Evolutionary conservation across 2,797 vertebrate genomes (phyloP), one percentile per base, ranked within the genome.

Genomic region (Neostethus bicornis): DNA sequence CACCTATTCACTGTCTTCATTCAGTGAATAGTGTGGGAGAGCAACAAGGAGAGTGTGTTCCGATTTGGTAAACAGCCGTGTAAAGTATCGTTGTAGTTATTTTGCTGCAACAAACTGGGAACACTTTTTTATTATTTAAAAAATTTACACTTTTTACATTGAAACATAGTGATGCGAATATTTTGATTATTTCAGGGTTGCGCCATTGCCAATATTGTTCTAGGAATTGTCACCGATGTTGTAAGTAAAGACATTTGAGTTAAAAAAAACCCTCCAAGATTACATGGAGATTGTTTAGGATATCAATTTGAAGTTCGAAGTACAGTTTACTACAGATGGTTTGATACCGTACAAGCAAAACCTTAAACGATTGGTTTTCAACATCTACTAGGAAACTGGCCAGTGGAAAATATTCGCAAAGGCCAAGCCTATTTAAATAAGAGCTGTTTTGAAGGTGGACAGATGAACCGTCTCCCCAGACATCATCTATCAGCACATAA

Each of bases 161-260:
- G n/a, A n/a, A n/a, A n/a, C n/a, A n/a, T n/a, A 75, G 46, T 16
- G 63, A 57, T 54, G 44, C n/a, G n/a, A n/a, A n/a, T n/a, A n/a
- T n/a, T n/a, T n/a, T n/a, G n/a, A n/a, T n/a, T n/a, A n/a, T n/a
- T n/a, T n/a, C n/a, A n/a, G n/a, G n/a, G n/a, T n/a, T n/a, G n/a
- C n/a, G n/a, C n/a, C n/a, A n/a, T n/a, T n/a, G n/a, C n/a, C n/a
- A n/a, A n/a, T n/a, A n/a, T n/a, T n/a, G n/a, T n/a, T n/a, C n/a
- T n/a, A n/a, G n/a, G n/a, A n/a, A n/a, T n/a, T n/a, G n/a, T n/a
- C n/a, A n/a, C n/a, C n/a, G n/a, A n/a, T n/a, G n/a, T n/a, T n/a
- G n/a, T n/a, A n/a, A n/a, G 37, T 58, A 61, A 72, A 56, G 56
- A 62, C 47, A 63, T 75, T 65, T 59, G 44, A 72, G 54, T 66